Conservation (phyloP, 2,113 vertebrate genomes). For the Synodontis membranacea region DNA sequence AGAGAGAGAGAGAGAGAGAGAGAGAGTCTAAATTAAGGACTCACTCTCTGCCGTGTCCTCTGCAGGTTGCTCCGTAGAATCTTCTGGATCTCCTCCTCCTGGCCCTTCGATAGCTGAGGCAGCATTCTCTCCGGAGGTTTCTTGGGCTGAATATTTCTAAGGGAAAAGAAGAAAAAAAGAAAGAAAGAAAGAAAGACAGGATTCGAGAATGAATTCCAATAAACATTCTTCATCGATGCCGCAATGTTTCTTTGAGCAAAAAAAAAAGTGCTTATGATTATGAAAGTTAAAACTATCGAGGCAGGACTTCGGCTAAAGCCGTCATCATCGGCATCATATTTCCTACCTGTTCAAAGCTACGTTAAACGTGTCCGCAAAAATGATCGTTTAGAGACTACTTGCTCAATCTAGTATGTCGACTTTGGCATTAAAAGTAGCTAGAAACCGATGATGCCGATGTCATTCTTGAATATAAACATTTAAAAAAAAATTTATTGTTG, state of each 20-base stretch:
- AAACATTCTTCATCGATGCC: background rate
- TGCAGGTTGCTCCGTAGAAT: conserved; percentile 93
- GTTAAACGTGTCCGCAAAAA: no score
- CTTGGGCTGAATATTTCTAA: conserved; percentile 91
- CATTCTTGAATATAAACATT: background rate
- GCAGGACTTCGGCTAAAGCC: background rate
- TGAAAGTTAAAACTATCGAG: background rate
- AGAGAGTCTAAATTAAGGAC: background rate
- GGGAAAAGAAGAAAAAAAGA: no score
- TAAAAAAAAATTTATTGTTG: no score
- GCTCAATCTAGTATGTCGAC: background rate
- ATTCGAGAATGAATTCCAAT: background rate
- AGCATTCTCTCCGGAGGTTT: conserved; percentile 76
- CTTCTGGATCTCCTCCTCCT: conserved; percentile 96
- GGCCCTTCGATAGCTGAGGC: conserved; percentile 84
- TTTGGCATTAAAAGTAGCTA: background rate
- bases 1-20: background rate
- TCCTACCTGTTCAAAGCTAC: no score
- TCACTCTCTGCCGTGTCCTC: conserved; percentile 93
- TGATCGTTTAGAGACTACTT: background rate
- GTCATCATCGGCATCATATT: no score
- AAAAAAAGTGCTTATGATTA: background rate
- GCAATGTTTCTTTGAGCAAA: background rate
- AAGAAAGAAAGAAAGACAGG: background rate
- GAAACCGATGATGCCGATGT: background rate